Evolutionary conservation across 2,888 invertebrate genomes (phyloP), one percentile per base, ranked within the genome.

Genomic region (Omphaloscelis lunosa): DNA sequence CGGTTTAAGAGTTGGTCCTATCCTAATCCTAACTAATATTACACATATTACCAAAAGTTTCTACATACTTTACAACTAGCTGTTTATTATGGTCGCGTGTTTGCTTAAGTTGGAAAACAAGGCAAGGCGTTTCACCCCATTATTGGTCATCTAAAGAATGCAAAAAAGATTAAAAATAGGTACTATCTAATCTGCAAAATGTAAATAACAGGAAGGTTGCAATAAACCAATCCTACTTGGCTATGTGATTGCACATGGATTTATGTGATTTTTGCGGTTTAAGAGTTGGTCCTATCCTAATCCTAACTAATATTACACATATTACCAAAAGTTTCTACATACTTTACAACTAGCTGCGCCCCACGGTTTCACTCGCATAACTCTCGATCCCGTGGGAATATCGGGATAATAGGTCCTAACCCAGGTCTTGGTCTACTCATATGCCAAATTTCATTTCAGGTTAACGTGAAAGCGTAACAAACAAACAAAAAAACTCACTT

Each of bases 131-230:
- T 85, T 76, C 59, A 81, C 72, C 82, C 62, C 20, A 68, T 61
- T 72, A 79, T 87, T 85, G 82, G 45, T 82, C 83, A 79, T 77
- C 75, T 51, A 29, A 78, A 82, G 78, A 75, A 77, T 75, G 85
- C 67, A 61, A 73, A 83, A 73, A 63, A 74, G 78, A 87, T 70
- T 66, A 84, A 12, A 65, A n/a, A n/a, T 62, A 45, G 15, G 8
- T 51, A 34, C 66, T 67, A 84, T 80, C 75, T 84, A 75, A 87
- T 87, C 81, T 67, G 48, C 9, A 34, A 51, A 59, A 61, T 23
- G 39, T 68, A 87, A 84, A 75, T 63, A 67, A 45, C 39, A 59
- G 62, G 53, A 70, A 74, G 58, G 48, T 72, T 29, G 58, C 34
- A 67, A 65, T 68, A 59, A 61, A 65, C 34, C 53, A 70, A 82